These are phyloP conservation scores for Pherbina coryleti DNA, from an alignment of 2,888 invertebrate species.

Conservation along the genomic window DNA sequence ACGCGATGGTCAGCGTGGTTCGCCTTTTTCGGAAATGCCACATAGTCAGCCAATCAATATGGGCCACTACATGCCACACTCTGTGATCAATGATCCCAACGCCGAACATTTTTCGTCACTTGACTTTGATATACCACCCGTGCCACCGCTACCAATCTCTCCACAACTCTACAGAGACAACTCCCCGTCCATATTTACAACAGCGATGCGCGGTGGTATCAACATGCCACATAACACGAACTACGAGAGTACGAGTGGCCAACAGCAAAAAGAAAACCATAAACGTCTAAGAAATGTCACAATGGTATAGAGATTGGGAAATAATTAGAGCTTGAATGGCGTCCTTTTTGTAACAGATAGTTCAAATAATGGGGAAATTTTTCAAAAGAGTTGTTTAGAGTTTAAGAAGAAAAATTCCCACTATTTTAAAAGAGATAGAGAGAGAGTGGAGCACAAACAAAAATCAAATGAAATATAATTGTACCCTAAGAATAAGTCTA, in stretches of 20 bases:
- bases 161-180: background rate
- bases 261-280: no score
- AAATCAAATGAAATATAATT: no score
- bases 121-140: background rate
- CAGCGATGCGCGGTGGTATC: background rate
- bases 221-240: background rate
- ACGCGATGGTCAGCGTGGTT: background rate
- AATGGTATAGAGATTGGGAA: background rate
- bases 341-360: background rate
- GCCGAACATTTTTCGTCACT: background rate
- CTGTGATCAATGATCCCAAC: background rate
- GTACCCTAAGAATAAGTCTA: no score
- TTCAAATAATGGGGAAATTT: background rate
- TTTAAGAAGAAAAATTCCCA: background rate
- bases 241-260: background rate
- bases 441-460: no score
- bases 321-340: background rate
- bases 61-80: background rate
- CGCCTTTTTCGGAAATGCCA: background rate
- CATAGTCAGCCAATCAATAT: background rate
- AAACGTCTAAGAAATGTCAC: background rate
- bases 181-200: background rate
- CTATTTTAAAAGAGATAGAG: no score
- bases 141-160: constrained; percentile 2
- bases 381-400: background rate